Evolutionary conservation across 2,113 vertebrate species (phyloP).

Genomic region (Cephalophus harveyi): DNA sequence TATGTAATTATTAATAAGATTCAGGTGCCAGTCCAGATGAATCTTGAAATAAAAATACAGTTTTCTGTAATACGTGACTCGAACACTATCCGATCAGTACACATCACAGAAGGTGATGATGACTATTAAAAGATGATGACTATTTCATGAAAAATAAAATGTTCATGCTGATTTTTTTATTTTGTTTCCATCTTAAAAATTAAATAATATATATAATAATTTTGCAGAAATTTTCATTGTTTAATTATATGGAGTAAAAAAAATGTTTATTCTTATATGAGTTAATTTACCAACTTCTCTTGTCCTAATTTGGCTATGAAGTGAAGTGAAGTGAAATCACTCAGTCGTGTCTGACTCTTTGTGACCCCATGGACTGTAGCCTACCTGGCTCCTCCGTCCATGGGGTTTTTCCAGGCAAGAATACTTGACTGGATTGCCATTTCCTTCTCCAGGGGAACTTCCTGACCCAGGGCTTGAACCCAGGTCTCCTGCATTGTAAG

Average conservation of each 20-base stretch:
- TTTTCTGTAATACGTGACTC: not conserved
- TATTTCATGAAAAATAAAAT: not conserved
- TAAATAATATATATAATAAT: not conserved
- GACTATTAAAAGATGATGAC: not conserved
- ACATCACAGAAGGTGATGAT: not conserved
- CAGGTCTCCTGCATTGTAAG: too few species aligned
- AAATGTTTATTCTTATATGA: not conserved
- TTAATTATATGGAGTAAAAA: not conserved
- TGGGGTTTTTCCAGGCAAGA: too few species aligned
- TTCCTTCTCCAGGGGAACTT: too few species aligned
- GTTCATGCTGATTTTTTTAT: not conserved
- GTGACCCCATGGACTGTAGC: too few species aligned
- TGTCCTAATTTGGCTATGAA: not conserved
- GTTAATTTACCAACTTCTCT: not conserved
- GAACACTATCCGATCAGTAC: not conserved
- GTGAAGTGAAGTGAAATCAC: too few species aligned
- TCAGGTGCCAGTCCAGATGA: not conserved
- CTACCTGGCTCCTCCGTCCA: too few species aligned
- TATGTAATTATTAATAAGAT: conserved; percentile 50
- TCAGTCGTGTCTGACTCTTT: too few species aligned
- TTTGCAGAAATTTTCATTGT: not conserved
- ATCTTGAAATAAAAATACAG: conserved; percentile 13
- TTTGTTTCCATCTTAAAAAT: not conserved
- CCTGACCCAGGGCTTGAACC: too few species aligned
- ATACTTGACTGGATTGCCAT: too few species aligned